A percentile compares a stretch with the other conserved stretches of the same genome.
Evolutionary conservation across 35 echinoderm and acorn worm species (phyloP).

Genomic region (Lytechinus variegatus): DNA sequence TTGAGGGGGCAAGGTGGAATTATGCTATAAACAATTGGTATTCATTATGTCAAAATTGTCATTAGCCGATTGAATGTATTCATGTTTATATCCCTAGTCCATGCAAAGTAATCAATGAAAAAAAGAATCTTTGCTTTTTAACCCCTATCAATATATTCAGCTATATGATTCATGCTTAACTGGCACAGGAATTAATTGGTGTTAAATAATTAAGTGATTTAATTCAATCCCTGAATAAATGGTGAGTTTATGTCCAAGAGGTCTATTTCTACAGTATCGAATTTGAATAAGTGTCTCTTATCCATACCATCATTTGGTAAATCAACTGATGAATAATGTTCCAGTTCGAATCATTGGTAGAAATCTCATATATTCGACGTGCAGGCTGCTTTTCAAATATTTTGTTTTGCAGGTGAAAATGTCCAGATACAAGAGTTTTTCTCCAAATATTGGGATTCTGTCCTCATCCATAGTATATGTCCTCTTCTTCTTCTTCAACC

Average conservation of each 20-base stretch:
- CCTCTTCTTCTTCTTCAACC: background rate
- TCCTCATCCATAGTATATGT: background rate
- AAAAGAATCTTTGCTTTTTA: background rate
- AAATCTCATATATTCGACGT: background rate
- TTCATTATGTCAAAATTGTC: no score
- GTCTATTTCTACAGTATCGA: background rate
- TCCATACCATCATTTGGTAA: background rate
- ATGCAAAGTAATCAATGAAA: background rate
- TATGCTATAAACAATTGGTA: no score
- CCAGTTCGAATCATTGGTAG: background rate
- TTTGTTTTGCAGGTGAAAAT: background rate
- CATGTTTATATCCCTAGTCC: no score
- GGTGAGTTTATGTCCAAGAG: background rate
- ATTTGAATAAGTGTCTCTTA: background rate
- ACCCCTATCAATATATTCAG: background rate
- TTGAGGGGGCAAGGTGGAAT: no score
- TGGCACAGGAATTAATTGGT: background rate
- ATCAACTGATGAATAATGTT: background rate
- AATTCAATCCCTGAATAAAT: background rate
- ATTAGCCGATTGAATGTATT: no score
- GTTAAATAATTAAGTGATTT: background rate
- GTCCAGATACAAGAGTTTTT: background rate
- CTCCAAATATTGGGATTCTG: background rate
- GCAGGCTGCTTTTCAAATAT: background rate
- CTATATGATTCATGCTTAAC: background rate